These are phyloP conservation scores for Budorcas taxicolor DNA, from an alignment of 2,113 vertebrate species.

Conservation along the genomic window DNA sequence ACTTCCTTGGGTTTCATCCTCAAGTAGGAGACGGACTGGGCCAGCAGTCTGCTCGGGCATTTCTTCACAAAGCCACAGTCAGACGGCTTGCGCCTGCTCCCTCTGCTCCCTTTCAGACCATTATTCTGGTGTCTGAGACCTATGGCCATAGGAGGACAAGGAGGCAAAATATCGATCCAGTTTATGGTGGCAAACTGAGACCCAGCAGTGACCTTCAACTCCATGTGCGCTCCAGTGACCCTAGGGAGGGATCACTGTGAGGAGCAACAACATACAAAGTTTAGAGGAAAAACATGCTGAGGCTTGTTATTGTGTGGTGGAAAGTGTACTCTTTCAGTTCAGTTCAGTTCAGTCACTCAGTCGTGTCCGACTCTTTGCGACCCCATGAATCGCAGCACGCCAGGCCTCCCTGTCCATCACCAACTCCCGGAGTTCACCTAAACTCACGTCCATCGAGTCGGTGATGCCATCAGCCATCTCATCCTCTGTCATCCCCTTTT, in stretches of 20 bases:
- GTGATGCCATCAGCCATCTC: too few species aligned
- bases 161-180: background rate
- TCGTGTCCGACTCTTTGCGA: too few species aligned
- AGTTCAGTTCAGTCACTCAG: too few species aligned
- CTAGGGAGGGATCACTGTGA: background rate
- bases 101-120: background rate
- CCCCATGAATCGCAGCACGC: too few species aligned
- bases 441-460: accelerated
- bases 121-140: background rate
- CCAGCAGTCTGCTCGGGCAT: background rate
- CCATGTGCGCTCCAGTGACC: background rate
- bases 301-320: background rate
- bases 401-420: too few species aligned
- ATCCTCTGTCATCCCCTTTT: too few species aligned
- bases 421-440: too few species aligned
- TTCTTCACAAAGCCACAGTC: background rate
- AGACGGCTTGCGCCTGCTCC: background rate
- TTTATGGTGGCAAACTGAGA: background rate
- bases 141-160: background rate
- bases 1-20: background rate
- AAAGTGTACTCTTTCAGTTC: background rate
- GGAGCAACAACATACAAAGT: background rate
- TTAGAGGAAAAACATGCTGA: background rate
- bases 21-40: background rate
- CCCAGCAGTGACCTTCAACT: background rate